Conservation (phyloP, 2,797 vertebrate species). For the Girardinus metallicus region DNA sequence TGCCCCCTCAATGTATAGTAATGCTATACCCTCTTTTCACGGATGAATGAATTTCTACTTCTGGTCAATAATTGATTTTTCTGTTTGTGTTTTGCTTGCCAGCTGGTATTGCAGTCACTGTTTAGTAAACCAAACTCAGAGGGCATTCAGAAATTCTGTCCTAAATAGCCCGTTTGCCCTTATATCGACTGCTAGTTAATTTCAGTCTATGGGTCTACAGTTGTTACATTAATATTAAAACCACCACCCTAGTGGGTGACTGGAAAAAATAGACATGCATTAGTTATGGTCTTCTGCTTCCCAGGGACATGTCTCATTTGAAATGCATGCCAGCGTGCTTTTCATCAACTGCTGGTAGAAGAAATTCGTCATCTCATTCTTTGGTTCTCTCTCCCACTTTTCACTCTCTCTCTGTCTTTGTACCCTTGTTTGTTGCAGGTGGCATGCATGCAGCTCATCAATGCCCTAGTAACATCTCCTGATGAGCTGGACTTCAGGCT, state of each 20-base stretch:
- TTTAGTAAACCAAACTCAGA: slow-evolving; percentile 60
- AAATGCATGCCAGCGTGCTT: slow-evolving; percentile 65
- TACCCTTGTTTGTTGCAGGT: slow-evolving; percentile 82
- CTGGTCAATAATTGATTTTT: slow-evolving; percentile 77
- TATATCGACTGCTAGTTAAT: slow-evolving; percentile 70
- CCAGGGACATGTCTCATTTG: slow-evolving; percentile 68
- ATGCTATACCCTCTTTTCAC: slow-evolving; percentile 58
- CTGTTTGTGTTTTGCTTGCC: slow-evolving; percentile 64
- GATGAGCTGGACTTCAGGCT: slow-evolving; percentile 98
- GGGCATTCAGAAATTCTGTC: slow-evolving; percentile 59
- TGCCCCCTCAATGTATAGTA: slow-evolving; percentile 42
- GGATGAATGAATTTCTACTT: slow-evolving; percentile 57
- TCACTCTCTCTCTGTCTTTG: slow-evolving; percentile 22
- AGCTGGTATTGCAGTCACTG: slow-evolving; percentile 53
- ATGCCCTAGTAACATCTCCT: slow-evolving; percentile 96
- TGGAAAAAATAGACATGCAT: slow-evolving; percentile 78
- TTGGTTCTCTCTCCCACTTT: slow-evolving; percentile 24
- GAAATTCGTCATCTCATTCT: slow-evolving; percentile 46
- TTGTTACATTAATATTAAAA: slow-evolving; percentile 81
- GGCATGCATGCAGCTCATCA: slow-evolving; percentile 99
- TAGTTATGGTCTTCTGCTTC: slow-evolving; percentile 77
- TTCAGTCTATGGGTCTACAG: slow-evolving; percentile 64
- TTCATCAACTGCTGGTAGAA: slow-evolving; percentile 71
- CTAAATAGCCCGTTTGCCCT: slow-evolving; percentile 67
- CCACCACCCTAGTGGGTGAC: slow-evolving; percentile 64